phyloP scores from a whole-genome alignment of 2,888 invertebrate species.

The Catocala sponsa region DNA sequence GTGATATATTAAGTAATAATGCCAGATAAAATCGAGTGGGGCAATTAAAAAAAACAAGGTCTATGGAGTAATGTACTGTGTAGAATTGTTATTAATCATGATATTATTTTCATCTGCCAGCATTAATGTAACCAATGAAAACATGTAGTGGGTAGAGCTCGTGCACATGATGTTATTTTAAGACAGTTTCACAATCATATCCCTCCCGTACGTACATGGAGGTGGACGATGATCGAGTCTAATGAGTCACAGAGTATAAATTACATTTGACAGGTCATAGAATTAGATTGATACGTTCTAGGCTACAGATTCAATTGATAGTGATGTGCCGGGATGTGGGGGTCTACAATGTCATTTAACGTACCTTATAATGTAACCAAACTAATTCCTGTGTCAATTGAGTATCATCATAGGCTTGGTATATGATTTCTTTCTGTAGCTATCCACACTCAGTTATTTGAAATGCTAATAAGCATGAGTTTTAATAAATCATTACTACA shows the following conservation, averaged over 20 bases:
- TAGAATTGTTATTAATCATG: slow-evolving; percentile 31
- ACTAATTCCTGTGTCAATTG: slow-evolving; percentile 6
- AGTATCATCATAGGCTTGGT: neutral
- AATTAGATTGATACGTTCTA: slow-evolving; percentile 80
- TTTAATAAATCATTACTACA: too few relatives aligned
- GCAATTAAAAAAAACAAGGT: slow-evolving; percentile 21
- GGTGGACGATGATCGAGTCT: slow-evolving; percentile 40
- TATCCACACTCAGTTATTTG: too few relatives aligned
- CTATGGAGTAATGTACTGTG: slow-evolving; percentile 18
- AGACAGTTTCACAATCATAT: slow-evolving; percentile 39
- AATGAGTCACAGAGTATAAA: slow-evolving; percentile 66
- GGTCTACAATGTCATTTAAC: slow-evolving; percentile 76
- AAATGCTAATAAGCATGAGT: too few relatives aligned
- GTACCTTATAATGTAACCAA: slow-evolving; percentile 13
- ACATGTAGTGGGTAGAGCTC: slow-evolving; percentile 38
- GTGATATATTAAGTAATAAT: slow-evolving; percentile 9
- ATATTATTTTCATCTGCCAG: slow-evolving; percentile 38
- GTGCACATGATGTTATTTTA: slow-evolving; percentile 39
- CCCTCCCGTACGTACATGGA: slow-evolving; percentile 26
- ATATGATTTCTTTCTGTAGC: neutral
- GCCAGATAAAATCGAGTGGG: slow-evolving; percentile 14
- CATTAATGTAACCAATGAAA: slow-evolving; percentile 36
- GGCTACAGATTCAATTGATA: slow-evolving; percentile 80
- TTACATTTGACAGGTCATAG: slow-evolving; percentile 78
- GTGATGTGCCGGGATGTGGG: slow-evolving; percentile 83